phyloP scores from a whole-genome alignment of 2,888 invertebrate genomes.

The Abscondita cerata region DNA sequence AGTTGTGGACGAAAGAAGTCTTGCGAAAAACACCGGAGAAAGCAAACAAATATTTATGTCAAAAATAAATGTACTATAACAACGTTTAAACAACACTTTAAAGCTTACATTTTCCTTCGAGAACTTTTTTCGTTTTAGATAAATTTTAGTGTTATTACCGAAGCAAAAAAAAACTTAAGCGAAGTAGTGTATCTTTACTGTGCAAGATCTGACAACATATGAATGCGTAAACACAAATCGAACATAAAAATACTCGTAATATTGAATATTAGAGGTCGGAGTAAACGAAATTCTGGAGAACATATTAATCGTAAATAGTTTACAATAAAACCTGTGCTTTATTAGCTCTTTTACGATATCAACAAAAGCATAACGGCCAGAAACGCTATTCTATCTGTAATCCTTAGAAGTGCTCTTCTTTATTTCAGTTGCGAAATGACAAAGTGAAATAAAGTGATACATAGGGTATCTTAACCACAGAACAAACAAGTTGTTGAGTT shows the following conservation, averaged over 20 bases:
- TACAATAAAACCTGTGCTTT: slow-evolving; percentile 32
- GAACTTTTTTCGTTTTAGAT: too few species aligned
- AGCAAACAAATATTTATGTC: too few species aligned
- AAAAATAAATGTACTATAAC: too few species aligned
- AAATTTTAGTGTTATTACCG: too few species aligned
- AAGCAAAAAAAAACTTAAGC: neutral
- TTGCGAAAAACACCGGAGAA: too few species aligned
- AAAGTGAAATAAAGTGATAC: slow-evolving; percentile 27
- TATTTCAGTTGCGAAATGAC: slow-evolving; percentile 26
- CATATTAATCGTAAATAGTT: slow-evolving; percentile 34
- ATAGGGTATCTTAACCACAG: slow-evolving; percentile 11
- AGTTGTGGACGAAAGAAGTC: too few species aligned
- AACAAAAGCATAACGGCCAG: slow-evolving; percentile 28
- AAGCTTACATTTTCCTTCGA: too few species aligned
- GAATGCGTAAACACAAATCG: neutral
- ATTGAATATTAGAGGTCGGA: slow-evolving; percentile 9
- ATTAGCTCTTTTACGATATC: slow-evolving; percentile 34
- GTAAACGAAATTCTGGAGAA: slow-evolving; percentile 16
- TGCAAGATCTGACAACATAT: neutral
- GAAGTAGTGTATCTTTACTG: neutral
- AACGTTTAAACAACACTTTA: too few species aligned
- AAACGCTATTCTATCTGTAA: slow-evolving; percentile 24
- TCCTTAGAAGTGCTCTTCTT: slow-evolving; percentile 17
- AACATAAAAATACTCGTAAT: slow-evolving; percentile 16
- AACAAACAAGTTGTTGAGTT: neutral